A percentile compares a stretch with the other conserved stretches of the same genome.
These are phyloP conservation scores for Celastrina argiolus DNA, from an alignment of 2,888 invertebrate species.

Conservation along the genomic window DNA sequence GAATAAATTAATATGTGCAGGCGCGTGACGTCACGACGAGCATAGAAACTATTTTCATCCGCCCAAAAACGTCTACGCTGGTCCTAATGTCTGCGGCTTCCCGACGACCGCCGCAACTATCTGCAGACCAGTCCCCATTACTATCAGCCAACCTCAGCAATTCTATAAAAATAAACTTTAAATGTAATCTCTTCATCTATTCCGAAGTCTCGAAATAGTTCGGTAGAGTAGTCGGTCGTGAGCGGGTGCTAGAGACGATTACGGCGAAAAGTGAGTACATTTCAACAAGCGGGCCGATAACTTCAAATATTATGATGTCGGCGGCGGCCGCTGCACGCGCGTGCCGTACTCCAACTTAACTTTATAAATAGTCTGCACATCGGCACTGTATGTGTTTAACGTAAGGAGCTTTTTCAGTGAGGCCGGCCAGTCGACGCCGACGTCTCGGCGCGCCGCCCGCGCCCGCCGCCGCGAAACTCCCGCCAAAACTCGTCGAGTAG, in stretches of 20 bases:
- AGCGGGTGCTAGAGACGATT: not conserved
- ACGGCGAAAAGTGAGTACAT: constrained; percentile 37
- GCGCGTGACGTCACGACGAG: not conserved
- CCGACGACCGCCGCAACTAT: not conserved
- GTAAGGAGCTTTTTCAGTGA: constrained; percentile 68
- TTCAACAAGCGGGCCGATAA: constrained; percentile 68
- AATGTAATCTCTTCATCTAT: not conserved
- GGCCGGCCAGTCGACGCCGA: constrained; percentile 62
- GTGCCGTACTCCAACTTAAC: constrained; percentile 65
- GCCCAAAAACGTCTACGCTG: not conserved
- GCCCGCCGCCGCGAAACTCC: constrained; percentile 46
- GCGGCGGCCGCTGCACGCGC: constrained; percentile 59
- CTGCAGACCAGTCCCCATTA: not conserved
- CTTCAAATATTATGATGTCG: constrained; percentile 67
- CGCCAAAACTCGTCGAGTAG: constrained; percentile 48
- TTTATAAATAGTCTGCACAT: constrained; percentile 75
- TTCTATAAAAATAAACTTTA: not conserved
- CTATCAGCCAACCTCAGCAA: not conserved
- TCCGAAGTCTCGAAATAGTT: not conserved
- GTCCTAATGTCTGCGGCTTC: not conserved
- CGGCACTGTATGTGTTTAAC: constrained; percentile 62
- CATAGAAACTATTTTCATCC: not conserved
- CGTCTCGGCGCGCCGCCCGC: constrained; percentile 60
- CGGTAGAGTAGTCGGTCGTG: not conserved
- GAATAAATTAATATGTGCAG: not conserved